Conservation (phyloP, 2,797 vertebrate species). For the Hipposideros larvatus region DNA sequence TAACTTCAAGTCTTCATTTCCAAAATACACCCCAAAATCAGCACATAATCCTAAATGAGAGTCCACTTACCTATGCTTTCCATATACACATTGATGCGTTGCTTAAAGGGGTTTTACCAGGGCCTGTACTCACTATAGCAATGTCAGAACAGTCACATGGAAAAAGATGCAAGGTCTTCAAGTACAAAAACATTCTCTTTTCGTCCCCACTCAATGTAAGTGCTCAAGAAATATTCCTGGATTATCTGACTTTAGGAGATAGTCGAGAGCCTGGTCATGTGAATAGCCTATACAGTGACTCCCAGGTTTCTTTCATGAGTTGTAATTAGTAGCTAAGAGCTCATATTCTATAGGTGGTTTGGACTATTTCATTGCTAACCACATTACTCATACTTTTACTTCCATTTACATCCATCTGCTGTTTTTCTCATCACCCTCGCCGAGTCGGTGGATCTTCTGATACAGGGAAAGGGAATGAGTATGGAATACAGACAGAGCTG, state of each 20-base stretch:
- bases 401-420: conserved; percentile 28
- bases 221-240: conserved; percentile 34
- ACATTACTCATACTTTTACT: not conserved
- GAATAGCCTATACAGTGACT: not conserved
- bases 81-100: not conserved
- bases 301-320: not conserved
- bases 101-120: conserved; percentile 6
- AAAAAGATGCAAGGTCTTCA: conserved; percentile 55
- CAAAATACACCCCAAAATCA: not conserved
- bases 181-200: conserved; percentile 38
- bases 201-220: not conserved
- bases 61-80: not conserved
- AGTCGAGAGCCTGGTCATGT: not conserved
- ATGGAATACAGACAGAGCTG: not conserved
- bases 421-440: not conserved
- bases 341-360: not conserved
- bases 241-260: not conserved
- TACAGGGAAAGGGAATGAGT: not conserved
- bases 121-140: conserved; percentile 23
- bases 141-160: conserved; percentile 56
- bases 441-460: not conserved
- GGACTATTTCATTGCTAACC: not conserved
- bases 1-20: conserved; percentile 12
- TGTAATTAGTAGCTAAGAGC: conserved; percentile 18
- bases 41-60: not conserved